These are phyloP conservation scores for Muntiacus muntjak DNA, from an alignment of 2,113 vertebrate species.

Conservation along the genomic window DNA sequence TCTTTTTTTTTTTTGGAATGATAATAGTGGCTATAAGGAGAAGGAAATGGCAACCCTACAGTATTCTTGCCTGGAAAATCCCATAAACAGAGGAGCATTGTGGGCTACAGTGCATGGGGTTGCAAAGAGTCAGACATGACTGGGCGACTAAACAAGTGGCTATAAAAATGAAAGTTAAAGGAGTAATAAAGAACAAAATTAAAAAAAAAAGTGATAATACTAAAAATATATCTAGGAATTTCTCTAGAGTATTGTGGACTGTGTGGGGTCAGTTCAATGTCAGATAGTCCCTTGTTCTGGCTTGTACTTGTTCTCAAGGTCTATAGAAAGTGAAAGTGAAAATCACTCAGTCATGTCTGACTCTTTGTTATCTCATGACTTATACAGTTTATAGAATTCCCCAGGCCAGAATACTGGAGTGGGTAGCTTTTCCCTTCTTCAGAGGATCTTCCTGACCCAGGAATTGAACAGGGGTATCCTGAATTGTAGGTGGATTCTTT, in stretches of 20 bases:
- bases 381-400: background rate
- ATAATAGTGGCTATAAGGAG: no score
- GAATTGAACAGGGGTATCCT: background rate
- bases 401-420: background rate
- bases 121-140: background rate
- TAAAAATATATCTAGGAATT: background rate
- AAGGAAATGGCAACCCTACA: no score
- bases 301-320: background rate
- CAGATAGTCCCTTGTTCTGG: background rate
- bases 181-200: background rate
- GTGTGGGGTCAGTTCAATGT: background rate
- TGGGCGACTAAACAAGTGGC: background rate
- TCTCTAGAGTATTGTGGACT: background rate
- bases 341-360: fast-evolving
- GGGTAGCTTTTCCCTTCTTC: background rate
- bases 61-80: background rate
- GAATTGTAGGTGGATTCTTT: background rate
- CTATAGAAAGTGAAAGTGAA: background rate
- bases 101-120: background rate
- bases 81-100: background rate
- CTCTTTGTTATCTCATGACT: background rate
- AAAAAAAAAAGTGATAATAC: background rate
- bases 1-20: background rate
- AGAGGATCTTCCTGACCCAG: background rate
- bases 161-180: background rate